Base-by-base conservation (phyloP, 2,888 invertebrate species). In the Epinotia brunnichana region DNA sequence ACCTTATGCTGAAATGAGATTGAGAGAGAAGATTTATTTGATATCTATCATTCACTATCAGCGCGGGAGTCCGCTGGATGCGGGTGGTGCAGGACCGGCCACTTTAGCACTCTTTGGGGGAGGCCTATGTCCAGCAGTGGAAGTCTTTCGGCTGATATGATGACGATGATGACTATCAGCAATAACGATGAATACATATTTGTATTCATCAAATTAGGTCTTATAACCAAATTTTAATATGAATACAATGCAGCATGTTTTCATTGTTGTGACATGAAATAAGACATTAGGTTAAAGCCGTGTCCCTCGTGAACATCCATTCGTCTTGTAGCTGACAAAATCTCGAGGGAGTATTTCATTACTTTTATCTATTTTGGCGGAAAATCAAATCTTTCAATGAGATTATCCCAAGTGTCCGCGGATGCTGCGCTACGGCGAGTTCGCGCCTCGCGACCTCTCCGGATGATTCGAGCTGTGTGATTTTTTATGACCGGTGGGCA, bases 341-440 rank as follows among this genome's bases (percentile, higher is more conserved):
- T 77, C 77, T 74, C 76, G 81, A 78, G 83, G 83, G 88, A 86
- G 87, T 88, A 89, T 92, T 91, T 91, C 90, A 91, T 91, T 91
- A 91, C 91, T 90, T 89, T 89, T 88, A 91, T 91, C 88, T 88
- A 92, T 92, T 92, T 92, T 92, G 88, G 89, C 87, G 89, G 90
- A 92, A 92, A 91, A 92, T 92, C 91, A 91, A 92, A 91, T 92
- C 90, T 88, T 90, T 90, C 88, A 85, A 90, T 88, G 86, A 85
- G 89, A 90, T 92, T 92, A 92, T 90, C 90, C 87, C 86, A 78
- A 73, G 76, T 83, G 85, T 86, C 85, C 84, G 83, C 81, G 83
- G 77, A 78, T 77, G 69, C 77, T 79, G 21, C 75, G 74, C 79
- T 81, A 80, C 81, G 82, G 80, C 78, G 80, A 79, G 77, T 83